A percentile compares a stretch with the other conserved stretches of the same genome.
Conservation (phyloP, 2,797 vertebrate genomes). For the Falco cherrug region DNA sequence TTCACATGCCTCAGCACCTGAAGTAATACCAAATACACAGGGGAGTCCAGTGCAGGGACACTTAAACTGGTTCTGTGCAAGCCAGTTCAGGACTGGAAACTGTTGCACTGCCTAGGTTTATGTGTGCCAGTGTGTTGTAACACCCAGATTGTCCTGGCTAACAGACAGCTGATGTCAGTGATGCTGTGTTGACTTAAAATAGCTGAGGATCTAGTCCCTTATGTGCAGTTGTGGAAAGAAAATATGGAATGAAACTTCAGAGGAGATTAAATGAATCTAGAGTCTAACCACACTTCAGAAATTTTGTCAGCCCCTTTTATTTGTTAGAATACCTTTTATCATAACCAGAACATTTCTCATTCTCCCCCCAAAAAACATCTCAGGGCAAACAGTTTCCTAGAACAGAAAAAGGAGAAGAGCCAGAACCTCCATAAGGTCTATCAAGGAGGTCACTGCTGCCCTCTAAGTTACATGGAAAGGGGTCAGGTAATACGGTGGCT, state of each 20-base stretch:
- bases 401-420: background rate
- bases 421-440: background rate
- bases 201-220: background rate
- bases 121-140: background rate
- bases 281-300: background rate
- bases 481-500: background rate
- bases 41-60: background rate
- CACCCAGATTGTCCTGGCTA: background rate
- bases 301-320: background rate
- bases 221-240: background rate
- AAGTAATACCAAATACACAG: background rate
- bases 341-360: constrained; percentile 31
- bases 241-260: background rate
- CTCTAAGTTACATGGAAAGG: background rate
- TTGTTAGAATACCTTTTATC: constrained; percentile 33
- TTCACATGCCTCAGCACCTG: background rate
- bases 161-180: background rate
- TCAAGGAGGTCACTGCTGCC: background rate
- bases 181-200: constrained; percentile 8
- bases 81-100: background rate
- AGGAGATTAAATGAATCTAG: constrained; percentile 13
- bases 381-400: background rate
- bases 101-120: background rate
- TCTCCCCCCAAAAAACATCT: background rate
- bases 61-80: background rate